Base-by-base conservation (phyloP, 2,797 vertebrate species). In the Scolopax bukidnonensis region DNA sequence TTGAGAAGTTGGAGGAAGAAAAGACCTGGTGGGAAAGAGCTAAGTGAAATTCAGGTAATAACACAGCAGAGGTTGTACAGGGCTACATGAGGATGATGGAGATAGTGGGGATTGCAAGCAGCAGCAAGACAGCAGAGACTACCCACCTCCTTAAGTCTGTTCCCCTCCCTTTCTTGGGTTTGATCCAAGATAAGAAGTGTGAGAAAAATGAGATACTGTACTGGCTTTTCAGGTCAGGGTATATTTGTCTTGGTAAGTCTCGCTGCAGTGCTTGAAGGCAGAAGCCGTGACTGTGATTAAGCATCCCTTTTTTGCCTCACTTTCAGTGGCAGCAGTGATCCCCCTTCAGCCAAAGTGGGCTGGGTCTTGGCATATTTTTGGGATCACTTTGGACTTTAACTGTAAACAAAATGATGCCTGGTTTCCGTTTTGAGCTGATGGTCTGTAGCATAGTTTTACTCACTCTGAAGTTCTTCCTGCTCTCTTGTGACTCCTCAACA, bases 221-320 rank as follows among this genome's bases (percentile, higher is more conserved):
- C 91, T 79, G 76, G 77, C 70, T 89, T 95, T 86, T 90, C 83
- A 86, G 63, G 77, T 76, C 67, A 67, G 70, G 28, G 16, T 90
- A 11, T 82, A 60, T 68, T 93, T 94, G 41, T 50, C 73, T 87
- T 48, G 79, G 38, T 90, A 83, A 74, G n/a, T 45, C 60, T 80
- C 12, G 68, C 70, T 93, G 61, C 33, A 78, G 76, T 23, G 65
- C 61, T 88, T 50, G 74, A 65, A 77, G 67, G 80, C 81, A 93
- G 56, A 90, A 77, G 21, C 25, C 14, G 40, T 48, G 56, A 54
- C 16, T 30, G 50, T 77, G 67, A 83, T 89, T 76, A 70, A 73
- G 56, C 43, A 48, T 43, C 18, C 32, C 38, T 88, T 76, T 78
- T 75, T 90, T 63, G 63, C 69, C 67, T 88, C 6, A 9, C 51